These are phyloP conservation scores for Neogobius melanostomus DNA, from an alignment of 2,113 vertebrate genomes.

Conservation along the genomic window DNA sequence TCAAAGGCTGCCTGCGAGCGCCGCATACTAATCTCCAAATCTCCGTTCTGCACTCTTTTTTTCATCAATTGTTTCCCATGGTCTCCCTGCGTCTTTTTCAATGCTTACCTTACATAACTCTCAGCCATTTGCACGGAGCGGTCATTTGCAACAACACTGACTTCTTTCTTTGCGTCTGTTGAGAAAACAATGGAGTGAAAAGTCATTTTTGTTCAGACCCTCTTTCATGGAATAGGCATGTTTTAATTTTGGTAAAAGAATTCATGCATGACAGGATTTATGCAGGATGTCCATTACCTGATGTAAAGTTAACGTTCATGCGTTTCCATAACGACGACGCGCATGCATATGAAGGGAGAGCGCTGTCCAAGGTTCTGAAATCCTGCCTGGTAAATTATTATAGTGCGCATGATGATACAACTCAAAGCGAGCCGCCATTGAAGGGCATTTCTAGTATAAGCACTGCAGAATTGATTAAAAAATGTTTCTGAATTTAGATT, in stretches of 20 bases:
- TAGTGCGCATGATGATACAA: not conserved
- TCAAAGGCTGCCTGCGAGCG: conserved; percentile 13
- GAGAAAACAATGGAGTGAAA: not conserved
- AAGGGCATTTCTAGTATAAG: no score
- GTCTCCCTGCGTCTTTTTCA: not conserved
- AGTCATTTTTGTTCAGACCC: not conserved
- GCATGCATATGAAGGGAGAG: not conserved
- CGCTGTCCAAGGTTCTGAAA: conserved; percentile 49
- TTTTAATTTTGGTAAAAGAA: no score
- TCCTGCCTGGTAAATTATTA: not conserved
- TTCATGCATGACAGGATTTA: not conserved
- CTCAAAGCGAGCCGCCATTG: no score
- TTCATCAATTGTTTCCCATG: conserved; percentile 1
- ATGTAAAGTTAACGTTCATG: not conserved
- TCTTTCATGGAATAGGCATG: not conserved
- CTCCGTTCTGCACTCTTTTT: not conserved
- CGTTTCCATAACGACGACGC: not conserved
- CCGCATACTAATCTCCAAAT: conserved; percentile 40
- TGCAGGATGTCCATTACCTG: not conserved
- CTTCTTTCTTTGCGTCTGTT: not conserved
- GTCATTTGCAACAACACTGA: conserved; percentile 5
- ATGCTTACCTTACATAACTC: not conserved
- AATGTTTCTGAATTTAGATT: not conserved
- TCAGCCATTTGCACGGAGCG: not conserved
- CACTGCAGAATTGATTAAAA: not conserved